These are phyloP conservation scores for Augiades crinisus DNA, from an alignment of 2,888 invertebrate species.

Conservation along the genomic window DNA sequence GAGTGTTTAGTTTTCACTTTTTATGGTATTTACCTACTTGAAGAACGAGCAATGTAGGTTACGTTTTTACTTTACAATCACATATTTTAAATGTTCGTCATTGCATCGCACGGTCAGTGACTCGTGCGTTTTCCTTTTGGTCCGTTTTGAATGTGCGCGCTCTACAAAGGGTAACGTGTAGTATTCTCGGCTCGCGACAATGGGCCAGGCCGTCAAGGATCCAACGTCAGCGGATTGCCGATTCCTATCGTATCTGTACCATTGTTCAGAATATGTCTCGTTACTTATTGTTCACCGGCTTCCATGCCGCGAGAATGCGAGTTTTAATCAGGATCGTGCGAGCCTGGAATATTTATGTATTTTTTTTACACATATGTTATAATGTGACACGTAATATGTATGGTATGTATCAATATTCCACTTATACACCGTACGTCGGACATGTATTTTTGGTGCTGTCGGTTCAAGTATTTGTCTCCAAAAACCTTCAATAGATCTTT, in stretches of 20 bases:
- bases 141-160: constrained; percentile 52
- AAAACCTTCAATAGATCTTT: not conserved
- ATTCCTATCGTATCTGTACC: constrained; percentile 72
- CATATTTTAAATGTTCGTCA: constrained; percentile 26
- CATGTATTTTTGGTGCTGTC: not conserved
- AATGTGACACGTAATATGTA: constrained; percentile 6
- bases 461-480: not conserved
- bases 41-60: constrained; percentile 1
- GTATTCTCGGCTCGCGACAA: constrained; percentile 49
- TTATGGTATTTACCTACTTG: not conserved
- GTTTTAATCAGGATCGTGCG: constrained; percentile 69
- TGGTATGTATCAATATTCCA: not conserved
- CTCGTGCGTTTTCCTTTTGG: constrained; percentile 45
- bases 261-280: constrained; percentile 80
- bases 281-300: constrained; percentile 65
- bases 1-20: constrained; percentile 8
- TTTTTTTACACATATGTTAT: constrained; percentile 10
- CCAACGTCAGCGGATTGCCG: constrained; percentile 71
- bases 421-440: too few relatives aligned
- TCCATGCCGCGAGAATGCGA: constrained; percentile 57
- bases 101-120: constrained; percentile 47
- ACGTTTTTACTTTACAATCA: constrained; percentile 7
- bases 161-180: constrained; percentile 49
- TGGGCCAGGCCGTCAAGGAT: constrained; percentile 50
- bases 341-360: constrained; percentile 55